These are phyloP conservation scores for Tangara arthus DNA, from an alignment of 2,797 vertebrate species.

Conservation along the genomic window DNA sequence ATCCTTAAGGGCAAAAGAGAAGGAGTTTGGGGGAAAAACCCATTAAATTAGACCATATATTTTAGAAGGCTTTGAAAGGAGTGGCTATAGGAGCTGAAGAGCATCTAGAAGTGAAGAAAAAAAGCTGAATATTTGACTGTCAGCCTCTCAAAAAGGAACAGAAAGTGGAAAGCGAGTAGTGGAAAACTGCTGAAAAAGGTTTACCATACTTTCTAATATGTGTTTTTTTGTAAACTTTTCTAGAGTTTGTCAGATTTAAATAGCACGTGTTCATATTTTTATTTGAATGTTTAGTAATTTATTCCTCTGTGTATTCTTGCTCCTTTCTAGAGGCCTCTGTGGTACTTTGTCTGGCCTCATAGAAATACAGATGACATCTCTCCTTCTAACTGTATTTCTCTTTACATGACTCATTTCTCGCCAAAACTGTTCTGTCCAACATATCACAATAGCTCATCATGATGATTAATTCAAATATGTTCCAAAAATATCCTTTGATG, in stretches of 20 bases:
- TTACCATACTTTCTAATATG: neutral
- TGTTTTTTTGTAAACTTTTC: neutral
- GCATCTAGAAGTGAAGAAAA: neutral
- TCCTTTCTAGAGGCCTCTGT: neutral
- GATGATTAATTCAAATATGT: neutral
- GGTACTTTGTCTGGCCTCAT: neutral
- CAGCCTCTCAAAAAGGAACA: neutral
- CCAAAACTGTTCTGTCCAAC: neutral
- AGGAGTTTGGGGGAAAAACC: accelerated
- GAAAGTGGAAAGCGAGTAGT: neutral
- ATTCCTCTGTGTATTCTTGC: neutral
- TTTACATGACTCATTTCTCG: neutral
- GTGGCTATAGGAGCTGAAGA: neutral
- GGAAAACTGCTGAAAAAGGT: neutral
- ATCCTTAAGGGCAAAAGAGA: neutral
- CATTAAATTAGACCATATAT: neutral
- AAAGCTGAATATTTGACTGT: neutral
- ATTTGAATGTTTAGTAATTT: neutral
- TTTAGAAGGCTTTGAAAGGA: neutral
- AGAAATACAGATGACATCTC: neutral
- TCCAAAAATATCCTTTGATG: neutral
- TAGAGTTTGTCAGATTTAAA: neutral
- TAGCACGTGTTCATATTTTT: neutral
- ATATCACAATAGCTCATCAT: neutral
- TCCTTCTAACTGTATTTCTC: neutral